Conservation (phyloP, 1,140 invertebrate genomes). For the Ruditapes philippinarum region DNA sequence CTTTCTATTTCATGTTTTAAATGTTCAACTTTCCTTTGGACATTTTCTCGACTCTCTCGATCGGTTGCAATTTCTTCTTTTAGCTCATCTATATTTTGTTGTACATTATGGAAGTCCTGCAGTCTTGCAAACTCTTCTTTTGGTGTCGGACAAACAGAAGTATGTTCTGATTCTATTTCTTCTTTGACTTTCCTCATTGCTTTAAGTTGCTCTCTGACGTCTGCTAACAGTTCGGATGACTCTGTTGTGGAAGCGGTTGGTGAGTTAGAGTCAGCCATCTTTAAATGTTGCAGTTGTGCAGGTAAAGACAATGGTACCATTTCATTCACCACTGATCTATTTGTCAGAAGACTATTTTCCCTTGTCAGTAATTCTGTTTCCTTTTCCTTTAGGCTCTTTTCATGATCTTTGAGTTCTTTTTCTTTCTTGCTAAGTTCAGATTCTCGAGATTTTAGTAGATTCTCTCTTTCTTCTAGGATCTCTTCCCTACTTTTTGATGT, state of each 20-base stretch:
- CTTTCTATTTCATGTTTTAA: conserved; percentile 55
- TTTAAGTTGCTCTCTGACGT: conserved; percentile 53
- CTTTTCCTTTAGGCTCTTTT: conserved; percentile 43
- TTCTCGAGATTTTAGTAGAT: conserved; percentile 34
- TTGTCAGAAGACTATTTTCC: conserved; percentile 40
- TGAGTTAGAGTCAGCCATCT: not conserved
- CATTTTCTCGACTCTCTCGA: conserved; percentile 14
- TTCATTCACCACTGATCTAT: not conserved
- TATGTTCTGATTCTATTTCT: conserved; percentile 60
- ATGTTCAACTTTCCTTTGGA: conserved; percentile 57
- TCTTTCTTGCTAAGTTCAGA: conserved; percentile 55
- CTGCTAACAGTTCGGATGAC: conserved; percentile 46
- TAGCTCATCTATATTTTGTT: conserved; percentile 55
- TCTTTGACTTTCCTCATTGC: conserved; percentile 46
- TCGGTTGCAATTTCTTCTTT: conserved; percentile 48
- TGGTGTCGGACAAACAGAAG: conserved; percentile 42
- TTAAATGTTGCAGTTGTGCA: conserved; percentile 4
- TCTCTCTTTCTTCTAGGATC: conserved; percentile 36
- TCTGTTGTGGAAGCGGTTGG: conserved; percentile 8
- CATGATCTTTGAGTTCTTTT: conserved; percentile 42
- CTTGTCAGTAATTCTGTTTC: conserved; percentile 37
- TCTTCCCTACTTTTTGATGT: conserved; percentile 53
- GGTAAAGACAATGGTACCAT: not conserved
- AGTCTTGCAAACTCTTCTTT: conserved; percentile 58
- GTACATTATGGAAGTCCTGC: conserved; percentile 44